A percentile compares a stretch with the other conserved stretches of the same genome.
These are phyloP conservation scores for Sthenelais limicola DNA, from an alignment of 2,888 invertebrate genomes.

Conservation along the genomic window DNA sequence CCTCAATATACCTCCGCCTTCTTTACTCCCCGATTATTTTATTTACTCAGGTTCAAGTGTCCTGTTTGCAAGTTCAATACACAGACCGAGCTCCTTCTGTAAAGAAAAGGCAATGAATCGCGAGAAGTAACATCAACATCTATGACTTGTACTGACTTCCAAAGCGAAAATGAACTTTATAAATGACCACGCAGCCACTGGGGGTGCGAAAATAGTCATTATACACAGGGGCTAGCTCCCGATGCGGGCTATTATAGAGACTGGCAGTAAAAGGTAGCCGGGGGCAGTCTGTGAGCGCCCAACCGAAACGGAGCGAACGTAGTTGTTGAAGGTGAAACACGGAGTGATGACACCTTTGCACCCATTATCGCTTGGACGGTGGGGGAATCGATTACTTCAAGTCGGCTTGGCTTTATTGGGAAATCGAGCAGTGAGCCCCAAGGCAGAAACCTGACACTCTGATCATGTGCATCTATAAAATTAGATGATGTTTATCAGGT, in stretches of 20 bases:
- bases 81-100: too few relatives aligned
- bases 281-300: constrained; percentile 1
- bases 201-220: too few relatives aligned
- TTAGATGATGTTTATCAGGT: constrained; percentile 34
- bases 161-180: too few relatives aligned
- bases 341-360: constrained; percentile 22
- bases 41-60: not conserved
- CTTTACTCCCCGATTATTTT: constrained; percentile 12
- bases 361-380: not conserved
- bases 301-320: constrained; percentile 23
- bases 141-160: too few relatives aligned
- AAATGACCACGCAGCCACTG: too few relatives aligned
- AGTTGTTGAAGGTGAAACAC: constrained; percentile 16
- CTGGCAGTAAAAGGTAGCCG: constrained; percentile 11
- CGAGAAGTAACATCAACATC: too few relatives aligned
- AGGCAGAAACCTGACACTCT: not conserved
- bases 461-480: constrained; percentile 25
- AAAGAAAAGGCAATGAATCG: too few relatives aligned
- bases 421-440: not conserved
- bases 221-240: too few relatives aligned
- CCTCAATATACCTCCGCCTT: too few relatives aligned
- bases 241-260: too few relatives aligned
- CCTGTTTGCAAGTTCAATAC: not conserved
- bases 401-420: not conserved
- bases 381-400: not conserved